Percentiles rank a stretch among this genome's conserved stretches.
phyloP scores from a whole-genome alignment of 2,888 invertebrate species.

The Lepeophtheirus nordmannii region DNA sequence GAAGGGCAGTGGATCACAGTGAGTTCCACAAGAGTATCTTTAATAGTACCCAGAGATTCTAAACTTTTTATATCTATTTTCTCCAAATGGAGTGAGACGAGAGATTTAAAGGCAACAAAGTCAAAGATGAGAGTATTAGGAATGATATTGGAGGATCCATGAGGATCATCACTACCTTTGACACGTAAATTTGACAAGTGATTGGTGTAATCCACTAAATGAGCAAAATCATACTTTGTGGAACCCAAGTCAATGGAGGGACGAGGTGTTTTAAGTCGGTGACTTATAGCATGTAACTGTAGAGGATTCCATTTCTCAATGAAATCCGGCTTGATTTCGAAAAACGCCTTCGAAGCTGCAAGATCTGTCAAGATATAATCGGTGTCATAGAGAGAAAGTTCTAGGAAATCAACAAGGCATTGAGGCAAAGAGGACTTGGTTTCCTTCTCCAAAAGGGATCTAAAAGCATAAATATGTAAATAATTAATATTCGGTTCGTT shows the following conservation, averaged over 20 bases:
- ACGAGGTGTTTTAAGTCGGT: conserved; percentile 68
- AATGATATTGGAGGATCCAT: conserved; percentile 67
- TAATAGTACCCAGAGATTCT: conserved; percentile 44
- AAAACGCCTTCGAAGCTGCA: conserved; percentile 39
- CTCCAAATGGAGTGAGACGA: conserved; percentile 51
- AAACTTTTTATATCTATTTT: conserved; percentile 40
- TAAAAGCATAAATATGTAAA: not conserved
- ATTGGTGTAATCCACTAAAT: conserved; percentile 53
- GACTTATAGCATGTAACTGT: conserved; percentile 75
- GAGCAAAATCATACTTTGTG: conserved; percentile 70
- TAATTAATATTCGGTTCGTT: not conserved
- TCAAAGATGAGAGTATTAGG: conserved; percentile 64
- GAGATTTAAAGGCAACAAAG: conserved; percentile 57
- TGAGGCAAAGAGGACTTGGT: conserved; percentile 48
- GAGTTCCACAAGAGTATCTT: conserved; percentile 49
- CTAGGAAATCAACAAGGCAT: conserved; percentile 63
- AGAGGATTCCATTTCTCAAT: conserved; percentile 32
- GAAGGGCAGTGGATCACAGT: conserved; percentile 48
- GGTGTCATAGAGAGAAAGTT: conserved; percentile 77
- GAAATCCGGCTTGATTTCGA: not conserved
- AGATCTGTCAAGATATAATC: conserved; percentile 67
- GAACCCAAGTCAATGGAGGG: conserved; percentile 61
- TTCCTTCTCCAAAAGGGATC: conserved; percentile 27
- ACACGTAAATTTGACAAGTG: conserved; percentile 54
- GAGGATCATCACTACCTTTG: conserved; percentile 47